These are phyloP conservation scores for Acyrthosiphon pisum DNA, from an alignment of 1,140 invertebrate species.

Conservation along the genomic window DNA sequence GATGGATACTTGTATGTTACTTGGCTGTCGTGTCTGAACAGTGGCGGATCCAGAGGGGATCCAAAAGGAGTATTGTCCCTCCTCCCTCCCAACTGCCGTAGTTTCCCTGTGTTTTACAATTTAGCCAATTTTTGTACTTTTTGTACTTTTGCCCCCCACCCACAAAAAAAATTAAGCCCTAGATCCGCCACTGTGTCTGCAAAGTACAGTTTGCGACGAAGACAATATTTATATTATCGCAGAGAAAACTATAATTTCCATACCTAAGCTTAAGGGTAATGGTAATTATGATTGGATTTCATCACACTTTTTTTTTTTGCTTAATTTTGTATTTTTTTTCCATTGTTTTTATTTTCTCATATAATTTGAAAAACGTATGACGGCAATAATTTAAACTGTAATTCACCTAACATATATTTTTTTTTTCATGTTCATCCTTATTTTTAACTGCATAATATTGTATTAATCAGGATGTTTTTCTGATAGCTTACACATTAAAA, in stretches of 20 bases:
- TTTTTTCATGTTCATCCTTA: background rate
- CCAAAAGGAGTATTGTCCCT: no score
- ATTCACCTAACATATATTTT: background rate
- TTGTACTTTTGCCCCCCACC: no score
- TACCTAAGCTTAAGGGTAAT: background rate
- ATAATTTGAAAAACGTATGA: background rate
- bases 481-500: no score
- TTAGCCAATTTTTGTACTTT: no score
- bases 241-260: background rate
- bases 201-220: background rate
- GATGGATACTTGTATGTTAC: no score
- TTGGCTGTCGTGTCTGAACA: background rate
- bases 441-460: background rate
- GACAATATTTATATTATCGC: background rate
- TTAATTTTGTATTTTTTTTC: background rate
- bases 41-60: no score
- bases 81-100: no score
- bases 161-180: no score
- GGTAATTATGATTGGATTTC: background rate
- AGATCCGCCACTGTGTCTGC: no score
- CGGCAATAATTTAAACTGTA: background rate
- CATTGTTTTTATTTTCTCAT: background rate
- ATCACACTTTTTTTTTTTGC: background rate
- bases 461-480: no score
- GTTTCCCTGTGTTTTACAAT: no score